Conservation (phyloP, 2,888 invertebrate genomes). For the Ophion slaviceki region DNA sequence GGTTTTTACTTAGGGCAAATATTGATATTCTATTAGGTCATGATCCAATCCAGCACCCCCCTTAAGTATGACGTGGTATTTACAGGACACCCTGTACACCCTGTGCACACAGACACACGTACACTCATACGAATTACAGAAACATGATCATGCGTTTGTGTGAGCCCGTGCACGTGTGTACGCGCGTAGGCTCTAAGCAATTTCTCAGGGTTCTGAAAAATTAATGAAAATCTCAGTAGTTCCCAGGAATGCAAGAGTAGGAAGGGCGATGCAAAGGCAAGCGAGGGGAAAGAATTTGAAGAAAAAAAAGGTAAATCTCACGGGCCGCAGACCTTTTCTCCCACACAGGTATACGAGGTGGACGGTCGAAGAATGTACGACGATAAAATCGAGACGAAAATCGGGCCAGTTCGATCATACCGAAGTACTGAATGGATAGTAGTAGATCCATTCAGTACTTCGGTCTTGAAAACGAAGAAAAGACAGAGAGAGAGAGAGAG, state of each 20-base stretch:
- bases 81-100: too few species aligned
- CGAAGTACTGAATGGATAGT: slow-evolving; percentile 16
- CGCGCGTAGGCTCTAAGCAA: background rate
- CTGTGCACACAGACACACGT: too few species aligned
- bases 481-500: too few species aligned
- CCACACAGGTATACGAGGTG: slow-evolving; percentile 1
- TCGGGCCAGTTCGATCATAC: slow-evolving; percentile 39
- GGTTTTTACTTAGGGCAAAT: too few species aligned
- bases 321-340: slow-evolving; percentile 15
- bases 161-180: background rate
- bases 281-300: too few species aligned
- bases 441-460: too few species aligned
- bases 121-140: background rate
- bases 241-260: slow-evolving; percentile 13
- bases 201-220: background rate
- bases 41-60: too few species aligned
- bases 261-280: background rate
- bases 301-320: slow-evolving; percentile 10
- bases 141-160: background rate
- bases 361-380: background rate
- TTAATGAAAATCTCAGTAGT: slow-evolving; percentile 25
- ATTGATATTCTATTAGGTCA: too few species aligned
- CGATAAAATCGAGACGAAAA: slow-evolving; percentile 30
- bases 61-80: too few species aligned
- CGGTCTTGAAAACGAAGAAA: too few species aligned